phyloP scores from a whole-genome alignment of 2,113 vertebrate genomes.

The Gnathonemus longibarbis region DNA sequence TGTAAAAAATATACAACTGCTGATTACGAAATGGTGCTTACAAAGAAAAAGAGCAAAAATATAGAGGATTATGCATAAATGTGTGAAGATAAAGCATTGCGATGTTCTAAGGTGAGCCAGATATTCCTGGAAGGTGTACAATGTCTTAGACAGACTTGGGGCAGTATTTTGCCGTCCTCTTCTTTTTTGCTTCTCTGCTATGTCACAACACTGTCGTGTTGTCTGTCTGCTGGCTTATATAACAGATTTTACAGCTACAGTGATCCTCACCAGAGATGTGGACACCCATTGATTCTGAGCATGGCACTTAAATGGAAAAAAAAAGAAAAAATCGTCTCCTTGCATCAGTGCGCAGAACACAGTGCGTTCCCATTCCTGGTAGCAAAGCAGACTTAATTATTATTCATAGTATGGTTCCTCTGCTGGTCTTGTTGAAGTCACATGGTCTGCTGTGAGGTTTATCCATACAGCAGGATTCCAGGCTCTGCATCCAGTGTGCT shows the following conservation, averaged over 20 bases:
- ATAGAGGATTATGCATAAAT: neutral
- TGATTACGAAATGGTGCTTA: neutral
- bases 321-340: neutral
- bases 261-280: neutral
- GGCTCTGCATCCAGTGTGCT: neutral
- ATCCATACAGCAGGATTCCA: neutral
- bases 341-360: neutral
- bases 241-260: neutral
- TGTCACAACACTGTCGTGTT: neutral
- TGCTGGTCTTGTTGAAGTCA: neutral
- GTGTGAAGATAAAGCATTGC: neutral
- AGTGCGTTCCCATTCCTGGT: neutral
- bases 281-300: slow-evolving; percentile 7
- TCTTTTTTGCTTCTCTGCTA: neutral
- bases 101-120: neutral
- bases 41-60: neutral
- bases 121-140: neutral
- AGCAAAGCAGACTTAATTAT: neutral
- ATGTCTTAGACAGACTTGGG: neutral
- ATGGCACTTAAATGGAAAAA: neutral
- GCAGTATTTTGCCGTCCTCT: neutral
- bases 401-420: neutral
- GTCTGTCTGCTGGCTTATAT: neutral
- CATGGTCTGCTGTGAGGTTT: neutral
- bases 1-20: neutral